Evolutionary conservation across 2,113 vertebrate species (phyloP), one percentile per base, ranked within the genome.

Genomic region (Agapornis roseicollis): DNA sequence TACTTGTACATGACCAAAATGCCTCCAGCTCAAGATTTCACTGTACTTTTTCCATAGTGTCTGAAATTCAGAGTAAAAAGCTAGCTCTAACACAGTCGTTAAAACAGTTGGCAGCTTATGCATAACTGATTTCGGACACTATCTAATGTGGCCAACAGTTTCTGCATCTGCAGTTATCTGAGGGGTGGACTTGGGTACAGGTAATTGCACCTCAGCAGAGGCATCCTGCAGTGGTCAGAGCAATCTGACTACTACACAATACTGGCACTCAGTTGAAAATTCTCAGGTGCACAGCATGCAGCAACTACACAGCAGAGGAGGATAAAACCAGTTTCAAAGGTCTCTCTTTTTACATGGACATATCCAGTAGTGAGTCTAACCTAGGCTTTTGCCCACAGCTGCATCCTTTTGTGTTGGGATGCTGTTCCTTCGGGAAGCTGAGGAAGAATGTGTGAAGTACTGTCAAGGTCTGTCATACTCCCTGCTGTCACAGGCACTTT

Each of bases 11-110:
- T 24, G 79, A 49, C 73, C 49, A 70, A 65, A 90, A 47, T 42
- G 96, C 97, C 97, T 93, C 89, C 65, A 97, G 97, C 96, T 96
- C 60, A 79, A 66, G 82, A 88, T 70, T 89, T 92, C 74, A 66
- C 95, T 29, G 7, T 71, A 55, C 29, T 42, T 90, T 76, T 84
- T 79, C 37, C 49, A 19, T 9, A 73, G 66, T 55, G 25, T 52
- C 72, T 77, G 79, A 78, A 92, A 94, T 69, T 66, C 68, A 69
- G 69, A 60, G 25, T 79, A 8, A 74, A 88, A 68, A 6, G 25
- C 64, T 70, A 25, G 19, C 11, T 72, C 84, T 24, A 33, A 33
- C 3, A 33, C 2, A 15, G 10, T 29, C 20, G 56, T 50, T 64
- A 52, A 64, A 60, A 63, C 29, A 64, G 22, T 89, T 49, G 31